These are phyloP conservation scores for Sycophila sp. DNA, from an alignment of 1,140 invertebrate genomes.

Conservation along the genomic window DNA sequence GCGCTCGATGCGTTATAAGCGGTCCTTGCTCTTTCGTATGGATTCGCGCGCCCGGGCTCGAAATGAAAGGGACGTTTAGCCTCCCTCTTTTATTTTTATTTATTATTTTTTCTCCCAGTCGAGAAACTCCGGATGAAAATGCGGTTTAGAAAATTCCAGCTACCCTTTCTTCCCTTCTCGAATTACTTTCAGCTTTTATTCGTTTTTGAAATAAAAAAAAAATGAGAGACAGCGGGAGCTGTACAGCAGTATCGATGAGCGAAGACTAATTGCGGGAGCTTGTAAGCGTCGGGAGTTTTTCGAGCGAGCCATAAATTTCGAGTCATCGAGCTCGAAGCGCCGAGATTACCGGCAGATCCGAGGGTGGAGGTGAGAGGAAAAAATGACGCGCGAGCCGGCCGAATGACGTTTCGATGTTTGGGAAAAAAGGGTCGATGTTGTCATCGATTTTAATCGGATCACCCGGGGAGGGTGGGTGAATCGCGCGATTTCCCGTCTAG, in stretches of 20 bases:
- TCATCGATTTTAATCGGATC: constrained; percentile 40
- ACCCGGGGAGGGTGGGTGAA: not conserved
- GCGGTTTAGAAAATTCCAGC: too few relatives aligned
- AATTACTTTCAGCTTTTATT: not conserved
- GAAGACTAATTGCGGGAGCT: too few relatives aligned
- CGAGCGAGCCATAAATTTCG: too few relatives aligned
- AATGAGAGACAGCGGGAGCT: not conserved
- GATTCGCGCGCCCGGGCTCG: not conserved
- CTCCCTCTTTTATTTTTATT: too few relatives aligned
- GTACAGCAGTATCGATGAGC: too few relatives aligned
- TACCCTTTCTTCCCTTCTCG: not conserved
- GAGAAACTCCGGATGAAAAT: not conserved
- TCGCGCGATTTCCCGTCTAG: too few relatives aligned
- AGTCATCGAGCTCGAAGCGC: too few relatives aligned
- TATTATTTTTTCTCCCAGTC: not conserved
- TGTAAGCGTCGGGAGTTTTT: too few relatives aligned
- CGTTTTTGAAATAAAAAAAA: too few relatives aligned
- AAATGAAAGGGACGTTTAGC: not conserved
- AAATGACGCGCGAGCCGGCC: not conserved
- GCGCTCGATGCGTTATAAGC: not conserved
- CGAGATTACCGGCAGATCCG: not conserved
- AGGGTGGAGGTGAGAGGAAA: not conserved
- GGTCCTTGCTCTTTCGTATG: not conserved
- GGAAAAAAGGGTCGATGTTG: constrained; percentile 21
- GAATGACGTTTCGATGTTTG: constrained; percentile 37